phyloP scores from a whole-genome alignment of 2,888 invertebrate species.

The Drosophila emarginata region DNA sequence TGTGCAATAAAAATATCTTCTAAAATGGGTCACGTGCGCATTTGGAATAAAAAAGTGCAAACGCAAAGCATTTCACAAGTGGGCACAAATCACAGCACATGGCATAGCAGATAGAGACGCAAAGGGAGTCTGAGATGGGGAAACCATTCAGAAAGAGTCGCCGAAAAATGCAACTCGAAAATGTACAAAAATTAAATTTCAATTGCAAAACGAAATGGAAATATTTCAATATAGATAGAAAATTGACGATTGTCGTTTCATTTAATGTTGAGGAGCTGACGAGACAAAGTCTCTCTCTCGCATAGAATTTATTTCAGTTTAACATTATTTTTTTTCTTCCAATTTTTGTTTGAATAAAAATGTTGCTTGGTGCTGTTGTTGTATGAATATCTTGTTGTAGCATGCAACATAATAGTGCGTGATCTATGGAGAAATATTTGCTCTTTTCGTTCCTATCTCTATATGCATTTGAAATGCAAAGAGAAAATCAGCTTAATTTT shows the following conservation, averaged over 20 bases:
- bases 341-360: too few relatives aligned
- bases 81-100: constrained; percentile 13
- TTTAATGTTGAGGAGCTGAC: constrained; percentile 3
- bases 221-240: constrained; percentile 23
- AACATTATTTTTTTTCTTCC: constrained; percentile 56
- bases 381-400: background rate
- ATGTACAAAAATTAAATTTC: constrained; percentile 67
- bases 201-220: constrained; percentile 45
- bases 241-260: constrained; percentile 33
- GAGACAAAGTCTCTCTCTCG: too few relatives aligned
- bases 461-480: constrained; percentile 51
- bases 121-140: background rate
- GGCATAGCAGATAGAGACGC: constrained; percentile 13
- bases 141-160: background rate
- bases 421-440: constrained; percentile 21
- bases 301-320: constrained; percentile 27
- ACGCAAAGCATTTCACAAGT: constrained; percentile 45
- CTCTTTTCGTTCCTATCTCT: constrained; percentile 10
- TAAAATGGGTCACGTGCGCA: constrained; percentile 58
- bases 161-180: constrained; percentile 49
- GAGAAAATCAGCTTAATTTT: constrained; percentile 49
- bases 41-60: constrained; percentile 51
- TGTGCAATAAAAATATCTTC: constrained; percentile 7
- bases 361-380: constrained; percentile 23
- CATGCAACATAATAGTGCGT: background rate